Evolutionary conservation across 2,888 invertebrate genomes (phyloP), one percentile per base, ranked within the genome.

Genomic region (Trachelus iudaicus): DNA sequence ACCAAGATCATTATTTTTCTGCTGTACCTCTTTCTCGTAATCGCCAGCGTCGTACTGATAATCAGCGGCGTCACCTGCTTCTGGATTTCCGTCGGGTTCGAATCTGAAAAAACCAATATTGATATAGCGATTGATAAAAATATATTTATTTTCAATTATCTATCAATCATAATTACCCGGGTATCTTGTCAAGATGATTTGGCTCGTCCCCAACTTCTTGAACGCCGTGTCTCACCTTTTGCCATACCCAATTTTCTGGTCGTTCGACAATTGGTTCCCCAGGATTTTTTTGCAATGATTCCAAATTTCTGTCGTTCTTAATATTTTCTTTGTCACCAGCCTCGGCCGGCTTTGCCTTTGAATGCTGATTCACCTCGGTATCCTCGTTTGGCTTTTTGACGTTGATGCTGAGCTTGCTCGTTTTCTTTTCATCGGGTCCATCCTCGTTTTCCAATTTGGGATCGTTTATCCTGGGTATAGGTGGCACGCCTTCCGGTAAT

Each of bases 201-300:
- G 85, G 86, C 76, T 89, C 90, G 12, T 91, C 91, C 3, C 91
- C 91, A 69, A 91, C 85, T 81, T 91, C 91, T 73, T 91, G 91
- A 56, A 91, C 85, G 12, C 90, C 90, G 6, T 85, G 85, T 73
- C 84, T 82, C 23, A 85, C 86, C 75, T 85, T 85, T 76, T 86
- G 83, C 88, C 87, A 87, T 73, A 80, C 79, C 3, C 83, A 81
- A 73, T 85, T 85, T 4, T 76, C 79, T 56, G 73, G 80, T 13
- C 82, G 79, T 33, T 84, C 85, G 6, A 83, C 78, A 30, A 84
- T 79, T 35, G 86, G 87, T 34, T 88, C 87, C 0, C 83, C 89
- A 4, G 79, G 75, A n/a, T 85, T 86, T 69, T 83, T 81, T 12
- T 81, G 76, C 11, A 81, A 80, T 31, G 83, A 78, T 11, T 84